Conservation (phyloP, 2,888 invertebrate species). For the Pegoplata infirma region DNA sequence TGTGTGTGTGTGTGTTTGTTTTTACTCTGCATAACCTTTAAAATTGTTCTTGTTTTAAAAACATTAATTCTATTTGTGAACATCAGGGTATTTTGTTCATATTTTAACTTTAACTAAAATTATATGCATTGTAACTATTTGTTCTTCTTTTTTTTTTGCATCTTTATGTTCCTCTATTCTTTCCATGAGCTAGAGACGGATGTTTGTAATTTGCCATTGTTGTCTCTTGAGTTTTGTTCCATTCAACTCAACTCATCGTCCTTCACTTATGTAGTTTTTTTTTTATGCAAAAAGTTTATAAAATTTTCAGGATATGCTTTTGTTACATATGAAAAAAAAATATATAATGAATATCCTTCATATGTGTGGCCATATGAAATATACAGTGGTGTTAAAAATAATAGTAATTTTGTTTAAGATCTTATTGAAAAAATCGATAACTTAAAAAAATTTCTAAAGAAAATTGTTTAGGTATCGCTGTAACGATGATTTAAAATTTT, state of each 20-base stretch:
- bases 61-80: neutral
- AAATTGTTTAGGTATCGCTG: too few species aligned
- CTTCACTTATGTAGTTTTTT: slow-evolving; percentile 36
- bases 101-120: slow-evolving; percentile 47
- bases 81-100: slow-evolving; percentile 25
- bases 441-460: too few species aligned
- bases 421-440: too few species aligned
- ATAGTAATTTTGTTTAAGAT: too few species aligned
- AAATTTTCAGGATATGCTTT: slow-evolving; percentile 59
- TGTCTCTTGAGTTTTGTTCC: slow-evolving; percentile 58
- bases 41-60: neutral
- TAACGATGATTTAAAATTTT: too few species aligned
- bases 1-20: too few species aligned
- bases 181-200: slow-evolving; percentile 59
- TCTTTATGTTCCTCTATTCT: slow-evolving; percentile 31
- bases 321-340: slow-evolving; percentile 20
- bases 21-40: neutral
- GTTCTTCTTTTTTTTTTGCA: slow-evolving; percentile 59
- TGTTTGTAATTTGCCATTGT: slow-evolving; percentile 60
- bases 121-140: slow-evolving; percentile 55
- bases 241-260: slow-evolving; percentile 43
- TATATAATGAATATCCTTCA: neutral
- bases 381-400: too few species aligned
- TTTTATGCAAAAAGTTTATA: slow-evolving; percentile 45
- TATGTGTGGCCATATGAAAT: too few species aligned